Percentiles rank a stretch among this genome's conserved stretches.
These are phyloP conservation scores for Cataglyphis albicans DNA, from an alignment of 2,888 invertebrate genomes.

Conservation along the genomic window DNA sequence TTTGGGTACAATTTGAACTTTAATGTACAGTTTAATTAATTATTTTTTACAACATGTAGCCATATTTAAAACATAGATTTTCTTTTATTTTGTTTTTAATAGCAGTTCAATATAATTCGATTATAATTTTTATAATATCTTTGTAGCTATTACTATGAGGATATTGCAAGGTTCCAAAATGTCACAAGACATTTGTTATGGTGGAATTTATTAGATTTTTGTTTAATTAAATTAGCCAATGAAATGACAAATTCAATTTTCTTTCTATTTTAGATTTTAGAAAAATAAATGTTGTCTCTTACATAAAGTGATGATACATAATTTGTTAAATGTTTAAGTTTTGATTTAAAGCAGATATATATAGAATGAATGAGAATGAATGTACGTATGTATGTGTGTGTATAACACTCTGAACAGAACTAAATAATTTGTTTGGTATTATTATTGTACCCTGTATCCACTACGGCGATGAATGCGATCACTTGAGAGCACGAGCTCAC, in stretches of 20 bases:
- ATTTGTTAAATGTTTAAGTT: slow-evolving; percentile 36
- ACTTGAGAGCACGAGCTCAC: slow-evolving; percentile 1
- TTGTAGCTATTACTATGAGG: background rate
- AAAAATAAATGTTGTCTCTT: slow-evolving; percentile 15
- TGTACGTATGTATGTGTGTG: background rate
- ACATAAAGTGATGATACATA: background rate
- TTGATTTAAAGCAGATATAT: slow-evolving; percentile 11
- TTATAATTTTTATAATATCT: slow-evolving; percentile 10
- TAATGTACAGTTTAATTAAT: slow-evolving; percentile 21
- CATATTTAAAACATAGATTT: slow-evolving; percentile 19
- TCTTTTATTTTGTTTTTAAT: slow-evolving; percentile 24
- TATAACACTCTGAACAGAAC: background rate
- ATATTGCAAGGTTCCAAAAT: slow-evolving; percentile 8
- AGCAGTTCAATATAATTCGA: slow-evolving; percentile 10
- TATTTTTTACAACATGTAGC: slow-evolving; percentile 15
- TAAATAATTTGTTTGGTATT: slow-evolving; percentile 17
- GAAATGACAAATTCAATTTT: slow-evolving; percentile 15
- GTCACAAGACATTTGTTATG: background rate
- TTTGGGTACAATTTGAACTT: slow-evolving; percentile 30
- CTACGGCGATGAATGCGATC: slow-evolving; percentile 22
- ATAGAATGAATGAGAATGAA: background rate
- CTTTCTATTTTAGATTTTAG: slow-evolving; percentile 29
- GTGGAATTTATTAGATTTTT: slow-evolving; percentile 33
- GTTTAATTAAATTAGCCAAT: slow-evolving; percentile 21
- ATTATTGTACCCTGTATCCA: slow-evolving; percentile 34